phyloP scores from a whole-genome alignment of 2,113 vertebrate genomes.

The Albula goreensis region DNA sequence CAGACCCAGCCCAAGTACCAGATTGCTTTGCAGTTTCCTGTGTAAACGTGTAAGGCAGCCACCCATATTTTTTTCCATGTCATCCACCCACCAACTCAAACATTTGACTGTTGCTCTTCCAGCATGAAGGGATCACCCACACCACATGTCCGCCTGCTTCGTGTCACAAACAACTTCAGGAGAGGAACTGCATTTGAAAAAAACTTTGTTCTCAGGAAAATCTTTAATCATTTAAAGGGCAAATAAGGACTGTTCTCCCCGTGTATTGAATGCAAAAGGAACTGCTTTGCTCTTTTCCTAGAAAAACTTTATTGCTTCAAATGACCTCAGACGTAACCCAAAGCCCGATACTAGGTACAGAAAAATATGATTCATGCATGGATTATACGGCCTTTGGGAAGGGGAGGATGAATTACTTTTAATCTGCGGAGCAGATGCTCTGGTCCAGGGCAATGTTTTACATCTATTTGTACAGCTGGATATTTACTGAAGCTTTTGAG shows the following conservation, averaged over 20 bases:
- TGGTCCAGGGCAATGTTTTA: background rate
- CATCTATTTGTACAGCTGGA: background rate
- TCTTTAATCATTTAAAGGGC: background rate
- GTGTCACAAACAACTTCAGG: conserved; percentile 9
- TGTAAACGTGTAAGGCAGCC: conserved; percentile 23
- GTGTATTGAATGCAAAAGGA: background rate
- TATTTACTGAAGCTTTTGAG: background rate
- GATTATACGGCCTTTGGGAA: conserved; percentile 1
- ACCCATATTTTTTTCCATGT: conserved; percentile 10
- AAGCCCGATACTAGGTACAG: background rate
- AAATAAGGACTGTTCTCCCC: background rate
- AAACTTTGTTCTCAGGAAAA: conserved; percentile 19
- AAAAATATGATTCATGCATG: background rate
- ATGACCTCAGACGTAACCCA: conserved; percentile 5
- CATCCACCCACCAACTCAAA: conserved; percentile 17
- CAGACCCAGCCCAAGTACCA: background rate
- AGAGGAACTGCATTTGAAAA: background rate
- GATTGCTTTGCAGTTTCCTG: conserved; percentile 22
- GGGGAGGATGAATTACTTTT: conserved; percentile 1
- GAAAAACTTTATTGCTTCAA: conserved; percentile 9
- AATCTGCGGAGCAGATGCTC: background rate
- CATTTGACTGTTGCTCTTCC: conserved; percentile 19
- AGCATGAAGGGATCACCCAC: background rate
- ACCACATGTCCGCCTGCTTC: conserved; percentile 22
- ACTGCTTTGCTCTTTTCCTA: background rate